Conservation (phyloP, 1,140 invertebrate genomes). For the Cheumatopsyche charites region DNA sequence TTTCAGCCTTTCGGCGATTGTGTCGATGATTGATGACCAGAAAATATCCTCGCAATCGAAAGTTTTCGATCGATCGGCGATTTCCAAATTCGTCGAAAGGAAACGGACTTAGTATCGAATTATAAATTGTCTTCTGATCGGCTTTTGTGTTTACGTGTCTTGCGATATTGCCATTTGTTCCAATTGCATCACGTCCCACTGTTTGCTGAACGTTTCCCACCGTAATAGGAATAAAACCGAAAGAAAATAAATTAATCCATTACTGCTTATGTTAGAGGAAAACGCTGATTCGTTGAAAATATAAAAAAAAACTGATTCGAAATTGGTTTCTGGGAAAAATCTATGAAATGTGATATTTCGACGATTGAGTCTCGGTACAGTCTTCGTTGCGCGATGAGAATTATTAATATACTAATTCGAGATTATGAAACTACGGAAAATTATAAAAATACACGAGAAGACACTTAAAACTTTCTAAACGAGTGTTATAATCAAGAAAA, state of each 20-base stretch:
- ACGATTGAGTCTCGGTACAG: too few species aligned
- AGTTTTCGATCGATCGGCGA: too few species aligned
- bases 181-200: constrained; percentile 29
- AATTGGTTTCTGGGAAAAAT: too few species aligned
- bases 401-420: too few species aligned
- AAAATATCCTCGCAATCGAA: too few species aligned
- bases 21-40: too few species aligned
- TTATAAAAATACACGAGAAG: constrained; percentile 3
- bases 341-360: too few species aligned
- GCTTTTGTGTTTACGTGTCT: not conserved
- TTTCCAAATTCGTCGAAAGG: too few species aligned
- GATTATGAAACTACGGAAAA: not conserved
- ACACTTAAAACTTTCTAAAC: constrained; percentile 11
- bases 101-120: too few species aligned
- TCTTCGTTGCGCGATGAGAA: too few species aligned
- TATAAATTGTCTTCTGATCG: too few species aligned
- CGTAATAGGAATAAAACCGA: constrained; percentile 7
- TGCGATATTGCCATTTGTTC: constrained; percentile 7
- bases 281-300: not conserved
- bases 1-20: too few species aligned
- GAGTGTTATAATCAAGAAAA: not conserved
- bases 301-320: not conserved
- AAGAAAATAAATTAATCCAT: constrained; percentile 22
- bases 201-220: constrained; percentile 25
- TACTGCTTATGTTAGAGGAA: not conserved